Percentiles rank a stretch among this genome's conserved stretches.
These are phyloP conservation scores for Agrilus planipennis DNA, from an alignment of 1,140 invertebrate species.

Conservation along the genomic window DNA sequence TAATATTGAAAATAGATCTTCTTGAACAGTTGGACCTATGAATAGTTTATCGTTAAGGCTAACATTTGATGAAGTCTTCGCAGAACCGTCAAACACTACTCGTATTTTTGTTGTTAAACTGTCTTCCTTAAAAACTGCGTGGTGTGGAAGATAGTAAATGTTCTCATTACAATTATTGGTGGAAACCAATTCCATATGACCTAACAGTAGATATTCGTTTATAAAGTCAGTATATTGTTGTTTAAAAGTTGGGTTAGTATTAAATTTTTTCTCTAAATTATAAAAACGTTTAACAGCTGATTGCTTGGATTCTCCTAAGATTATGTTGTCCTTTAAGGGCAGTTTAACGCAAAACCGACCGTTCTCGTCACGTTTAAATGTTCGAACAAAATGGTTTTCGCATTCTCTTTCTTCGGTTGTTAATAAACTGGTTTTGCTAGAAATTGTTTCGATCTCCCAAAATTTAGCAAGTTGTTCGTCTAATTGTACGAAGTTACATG, in stretches of 20 bases:
- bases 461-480: neutral
- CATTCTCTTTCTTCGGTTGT: neutral
- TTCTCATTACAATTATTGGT: neutral
- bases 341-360: conserved; percentile 5
- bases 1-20: conserved; percentile 10
- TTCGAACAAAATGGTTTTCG: conserved; percentile 7
- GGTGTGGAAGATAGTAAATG: conserved; percentile 4
- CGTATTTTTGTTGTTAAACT: no score
- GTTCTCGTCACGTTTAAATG: conserved; percentile 2
- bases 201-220: conserved; percentile 1
- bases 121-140: no score
- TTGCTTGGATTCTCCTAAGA: conserved; percentile 4
- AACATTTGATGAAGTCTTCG: no score
- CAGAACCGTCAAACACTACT: no score
- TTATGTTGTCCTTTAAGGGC: no score
- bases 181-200: neutral
- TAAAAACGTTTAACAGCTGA: no score
- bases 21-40: neutral
- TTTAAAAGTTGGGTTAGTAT: neutral
- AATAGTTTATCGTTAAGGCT: neutral
- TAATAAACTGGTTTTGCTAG: neutral
- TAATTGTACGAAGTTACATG: no score
- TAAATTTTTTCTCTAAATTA: no score
- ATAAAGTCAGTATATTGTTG: conserved; percentile 1
- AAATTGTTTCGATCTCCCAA: no score